These are phyloP conservation scores for Heliconius ismenius DNA, from an alignment of 2,888 invertebrate genomes.

Conservation along the genomic window DNA sequence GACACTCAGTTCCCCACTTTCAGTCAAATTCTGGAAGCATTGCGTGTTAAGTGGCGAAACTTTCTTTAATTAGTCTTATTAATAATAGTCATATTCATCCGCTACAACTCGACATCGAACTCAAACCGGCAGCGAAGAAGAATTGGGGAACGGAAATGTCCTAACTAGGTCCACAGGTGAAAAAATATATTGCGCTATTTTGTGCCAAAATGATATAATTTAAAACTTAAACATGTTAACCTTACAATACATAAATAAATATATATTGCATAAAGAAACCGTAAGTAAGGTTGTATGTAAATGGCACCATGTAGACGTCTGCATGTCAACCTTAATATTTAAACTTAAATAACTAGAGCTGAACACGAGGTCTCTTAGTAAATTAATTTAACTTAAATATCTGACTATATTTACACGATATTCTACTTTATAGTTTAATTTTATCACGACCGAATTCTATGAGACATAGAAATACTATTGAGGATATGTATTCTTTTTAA, in stretches of 20 bases:
- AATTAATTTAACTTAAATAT: background rate
- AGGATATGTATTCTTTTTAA: background rate
- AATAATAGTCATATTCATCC: no score
- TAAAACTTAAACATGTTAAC: no score
- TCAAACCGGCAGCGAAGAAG: no score
- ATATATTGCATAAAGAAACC: background rate
- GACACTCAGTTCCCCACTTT: no score
- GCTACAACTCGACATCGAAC: no score
- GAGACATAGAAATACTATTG: background rate
- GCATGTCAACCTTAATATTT: constrained; percentile 14
- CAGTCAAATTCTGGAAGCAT: no score
- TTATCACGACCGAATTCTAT: background rate
- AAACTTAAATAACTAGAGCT: constrained; percentile 10
- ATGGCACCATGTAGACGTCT: constrained; percentile 23
- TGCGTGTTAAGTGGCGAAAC: no score
- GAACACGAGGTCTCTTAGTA: background rate
- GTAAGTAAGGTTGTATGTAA: background rate
- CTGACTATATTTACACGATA: background rate
- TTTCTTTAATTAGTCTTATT: no score
- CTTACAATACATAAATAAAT: background rate
- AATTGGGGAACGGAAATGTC: no score
- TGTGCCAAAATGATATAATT: no score
- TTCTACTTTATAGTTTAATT: background rate
- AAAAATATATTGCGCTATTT: no score
- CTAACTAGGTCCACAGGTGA: no score